Evolutionary conservation across 2,797 vertebrate species (phyloP).

Genomic region (Leptodactylus fallax): DNA sequence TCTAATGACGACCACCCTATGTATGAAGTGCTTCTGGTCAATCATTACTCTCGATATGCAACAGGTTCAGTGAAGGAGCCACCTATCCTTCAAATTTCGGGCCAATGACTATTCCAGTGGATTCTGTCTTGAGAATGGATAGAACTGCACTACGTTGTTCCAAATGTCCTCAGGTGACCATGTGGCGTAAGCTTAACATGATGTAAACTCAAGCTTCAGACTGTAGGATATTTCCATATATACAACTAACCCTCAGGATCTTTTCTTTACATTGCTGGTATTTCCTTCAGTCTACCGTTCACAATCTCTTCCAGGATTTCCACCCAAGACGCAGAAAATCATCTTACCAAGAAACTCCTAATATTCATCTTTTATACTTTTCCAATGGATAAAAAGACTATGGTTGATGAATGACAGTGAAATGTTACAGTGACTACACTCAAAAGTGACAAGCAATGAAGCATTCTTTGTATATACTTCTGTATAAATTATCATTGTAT

Average conservation of each 20-base stretch:
- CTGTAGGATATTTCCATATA: constrained; percentile 30
- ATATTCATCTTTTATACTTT: constrained; percentile 48
- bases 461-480: constrained; percentile 52
- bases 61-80: constrained; percentile 37
- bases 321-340: constrained; percentile 28
- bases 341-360: constrained; percentile 12
- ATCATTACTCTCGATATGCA: constrained; percentile 44
- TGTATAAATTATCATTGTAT: constrained; percentile 59
- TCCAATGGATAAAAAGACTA: constrained; percentile 12
- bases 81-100: constrained; percentile 23
- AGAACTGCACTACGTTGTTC: constrained; percentile 39
- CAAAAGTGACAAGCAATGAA: constrained; percentile 31
- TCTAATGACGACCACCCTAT: constrained; percentile 43
- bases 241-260: constrained; percentile 52
- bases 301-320: constrained; percentile 33
- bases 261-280: constrained; percentile 44
- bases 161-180: constrained; percentile 58
- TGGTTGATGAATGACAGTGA: background rate
- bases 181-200: constrained; percentile 47
- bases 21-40: constrained; percentile 43
- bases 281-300: constrained; percentile 40
- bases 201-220: constrained; percentile 41
- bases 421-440: constrained; percentile 28
- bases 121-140: constrained; percentile 46
- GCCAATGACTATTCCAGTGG: constrained; percentile 48